Evolutionary conservation across 1,140 invertebrate genomes (phyloP), one percentile per base, ranked within the genome.

Genomic region (Thalassaphorura encarpata): DNA sequence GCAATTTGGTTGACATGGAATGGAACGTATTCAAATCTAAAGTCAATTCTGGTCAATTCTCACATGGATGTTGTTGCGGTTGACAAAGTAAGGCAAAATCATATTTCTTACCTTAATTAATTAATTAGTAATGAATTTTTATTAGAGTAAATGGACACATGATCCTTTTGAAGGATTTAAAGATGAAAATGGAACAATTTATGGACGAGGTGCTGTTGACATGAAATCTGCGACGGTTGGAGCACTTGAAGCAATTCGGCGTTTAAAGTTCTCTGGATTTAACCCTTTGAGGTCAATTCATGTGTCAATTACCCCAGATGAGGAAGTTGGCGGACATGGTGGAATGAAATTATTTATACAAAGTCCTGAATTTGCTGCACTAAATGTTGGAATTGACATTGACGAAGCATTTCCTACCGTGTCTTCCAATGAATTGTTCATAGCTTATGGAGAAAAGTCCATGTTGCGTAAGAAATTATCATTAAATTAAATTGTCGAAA

Each of bases 301-400:
- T 36, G 11, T 36, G 11, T 36, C 33, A n/a, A 36, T 36, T 36
- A 11, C n/a, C 33, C 33, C 33, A 11, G 33, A 96, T 74, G 92
- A 97, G 72, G 92, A 97, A 76, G 83, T 88, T 66, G 91, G 90
- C 0, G 89, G 90, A 3, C 68, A 75, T 2, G 75, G 81, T 40
- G 91, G 90, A 23, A 94, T 96, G 89, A 73, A 78, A 57, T 71
- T 78, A 56, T 95, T 94, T 74, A 79, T 92, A 0, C 67, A 81
- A 16, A 83, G 81, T 1, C 70, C 82, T 23, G 80, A 85, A 27
- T 96, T 94, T 67, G 80, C 82, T 66, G 72, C 78, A 8, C 69
- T 96, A 15, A 94, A 95, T 67, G 73, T 94, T 56, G 90, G 87
- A 0, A 89, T 93, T 73, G 81, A 83, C n/a, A 68, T 97, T 40